Evolutionary conservation across 2,113 vertebrate genomes (phyloP), one percentile per base, ranked within the genome.

Genomic region (Rhabdomys dilectus): DNA sequence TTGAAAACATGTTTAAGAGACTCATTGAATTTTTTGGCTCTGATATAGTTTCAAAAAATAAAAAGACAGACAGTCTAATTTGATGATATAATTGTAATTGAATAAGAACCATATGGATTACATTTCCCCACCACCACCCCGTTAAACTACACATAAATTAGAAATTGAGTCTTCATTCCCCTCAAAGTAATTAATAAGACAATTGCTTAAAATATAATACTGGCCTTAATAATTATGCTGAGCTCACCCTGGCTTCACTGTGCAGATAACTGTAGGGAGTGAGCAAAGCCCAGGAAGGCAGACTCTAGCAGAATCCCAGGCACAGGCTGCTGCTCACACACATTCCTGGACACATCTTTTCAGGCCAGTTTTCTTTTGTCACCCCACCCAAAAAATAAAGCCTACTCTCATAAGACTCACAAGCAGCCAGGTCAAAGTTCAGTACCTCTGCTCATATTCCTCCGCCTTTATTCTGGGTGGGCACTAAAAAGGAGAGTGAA

Each of bases 91-190:
- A 96, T 24, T 91, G 29, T 95, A 96, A 96, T 45, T 94, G 87
- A 97, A 96, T 97, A 91, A 96, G 91, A 97, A 96, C 94, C 96
- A 98, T 94, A 95, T 96, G 97, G 76, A 86, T 88, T 88, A 16
- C 85, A 97, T 97, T 95, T 84, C 45, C 45, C 45, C 45, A 45
- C 45, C 45, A 45, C 45, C 45, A 45, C 88, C 12, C 22, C 62
- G 91, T 94, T 84, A 96, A 94, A 95, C 16, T 88, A 53, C 88
- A 95, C 93, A 96, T 66, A 88, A 97, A 95, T 94, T 81, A 93
- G 88, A 96, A 97, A 97, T 82, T 80, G 96, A 94, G 93, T 93
- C 93, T 95, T 95, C 76, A 76, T 92, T 92, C 66, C 45, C 39
- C 36, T 91, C 89, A 76, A 93, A 93, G 73, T 95, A 96, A 96